These are phyloP conservation scores for Orthonychiurus folsomi DNA, from an alignment of 2,888 invertebrate species.

Conservation along the genomic window DNA sequence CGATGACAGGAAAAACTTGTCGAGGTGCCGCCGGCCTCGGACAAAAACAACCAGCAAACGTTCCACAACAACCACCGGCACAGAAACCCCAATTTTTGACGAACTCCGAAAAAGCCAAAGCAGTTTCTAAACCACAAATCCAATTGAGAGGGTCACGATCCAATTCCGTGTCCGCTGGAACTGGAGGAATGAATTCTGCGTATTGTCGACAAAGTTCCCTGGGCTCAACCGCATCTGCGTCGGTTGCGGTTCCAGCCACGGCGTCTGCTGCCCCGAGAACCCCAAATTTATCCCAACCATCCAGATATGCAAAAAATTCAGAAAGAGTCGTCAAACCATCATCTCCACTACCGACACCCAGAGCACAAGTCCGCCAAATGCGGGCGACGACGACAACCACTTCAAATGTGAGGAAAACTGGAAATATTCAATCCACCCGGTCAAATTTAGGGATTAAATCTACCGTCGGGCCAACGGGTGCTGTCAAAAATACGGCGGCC, in stretches of 20 bases:
- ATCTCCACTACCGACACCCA: background rate
- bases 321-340: background rate
- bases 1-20: too few relatives aligned
- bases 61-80: too few relatives aligned
- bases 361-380: background rate
- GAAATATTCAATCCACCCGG: too few relatives aligned
- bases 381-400: constrained; percentile 5
- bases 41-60: constrained; percentile 6
- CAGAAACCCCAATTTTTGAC: constrained; percentile 32
- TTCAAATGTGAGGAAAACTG: constrained; percentile 6
- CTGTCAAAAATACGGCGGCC: too few relatives aligned
- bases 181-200: too few relatives aligned
- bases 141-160: background rate
- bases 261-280: constrained; percentile 8
- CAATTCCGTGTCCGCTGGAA: constrained; percentile 2
- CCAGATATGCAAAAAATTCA: constrained; percentile 10
- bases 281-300: constrained; percentile 17
- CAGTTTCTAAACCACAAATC: constrained; percentile 36
- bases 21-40: too few relatives aligned
- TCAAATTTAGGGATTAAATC: too few relatives aligned
- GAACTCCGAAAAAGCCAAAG: constrained; percentile 38
- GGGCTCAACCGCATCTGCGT: background rate
- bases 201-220: too few relatives aligned
- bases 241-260: background rate
- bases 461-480: too few relatives aligned